Base-by-base conservation (phyloP, 2,888 invertebrate species). In the Drosophila falleni region DNA sequence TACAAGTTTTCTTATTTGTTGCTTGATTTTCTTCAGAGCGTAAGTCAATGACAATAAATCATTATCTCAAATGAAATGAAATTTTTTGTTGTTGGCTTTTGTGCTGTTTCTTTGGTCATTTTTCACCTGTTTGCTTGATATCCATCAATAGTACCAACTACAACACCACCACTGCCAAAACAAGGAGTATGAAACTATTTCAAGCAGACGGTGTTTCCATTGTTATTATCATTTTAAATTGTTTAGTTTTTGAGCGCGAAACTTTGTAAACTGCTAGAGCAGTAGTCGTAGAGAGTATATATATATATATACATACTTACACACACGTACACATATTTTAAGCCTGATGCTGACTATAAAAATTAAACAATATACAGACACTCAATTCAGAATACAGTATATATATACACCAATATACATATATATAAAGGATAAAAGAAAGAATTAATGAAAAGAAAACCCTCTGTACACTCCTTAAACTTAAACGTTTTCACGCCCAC, bases 401-500 rank as follows among this genome's bases (percentile, higher is more conserved):
- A 72, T 50, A 29, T 29, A 8, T 29, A 29, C 29, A 29, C 29
- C 29, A 50, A 54, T 53, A 66, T 46, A 71, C 47, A 61, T 66
- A 56, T 55, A 59, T 51, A 53, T 63, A 55, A 33, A 65, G 29
- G 16, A 54, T 49, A 66, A 47, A 35, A 5, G 42, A 41, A 64
- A 29, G 19, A 56, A 59, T 58, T 44, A 65, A 68, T 65, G 50
- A 60, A 60, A 15, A 37, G 23, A 29, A 54, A 54, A n/a, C 72
- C 69, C 79, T 68, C 65, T 80, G 71, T 78, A 80, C 80, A 80
- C 78, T 78, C 78, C 80, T 80, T 72, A 77, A 80, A 76, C 78
- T 80, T 77, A 80, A 85, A 77, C 66, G 72, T 77, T 86, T 78
- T 81, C 83, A 84, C 74, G 60, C 74, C 83, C 80, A 80, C 75